Conservation (phyloP, 2,888 invertebrate genomes). For the Calameuta pallipes region DNA sequence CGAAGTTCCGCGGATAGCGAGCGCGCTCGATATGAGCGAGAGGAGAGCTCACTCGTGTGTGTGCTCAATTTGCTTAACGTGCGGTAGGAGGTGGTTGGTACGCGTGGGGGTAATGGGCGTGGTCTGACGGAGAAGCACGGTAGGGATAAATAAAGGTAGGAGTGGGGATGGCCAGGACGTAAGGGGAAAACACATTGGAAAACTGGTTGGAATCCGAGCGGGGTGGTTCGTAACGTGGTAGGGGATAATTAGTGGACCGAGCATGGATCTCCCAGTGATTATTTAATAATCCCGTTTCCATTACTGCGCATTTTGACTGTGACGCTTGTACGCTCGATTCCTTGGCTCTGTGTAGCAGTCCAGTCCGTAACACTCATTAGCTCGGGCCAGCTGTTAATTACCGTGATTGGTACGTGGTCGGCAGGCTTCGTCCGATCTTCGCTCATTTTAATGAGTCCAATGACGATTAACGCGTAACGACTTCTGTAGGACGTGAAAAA, state of each 20-base stretch:
- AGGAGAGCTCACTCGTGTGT: not conserved
- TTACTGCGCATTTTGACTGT: not conserved
- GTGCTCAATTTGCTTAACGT: not conserved
- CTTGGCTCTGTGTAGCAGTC: not conserved
- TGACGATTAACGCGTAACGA: not conserved
- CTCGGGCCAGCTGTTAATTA: too few species aligned
- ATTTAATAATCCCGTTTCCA: not conserved
- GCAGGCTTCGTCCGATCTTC: not conserved
- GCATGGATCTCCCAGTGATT: not conserved
- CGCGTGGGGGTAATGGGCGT: not conserved
- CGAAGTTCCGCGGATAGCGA: constrained; percentile 2
- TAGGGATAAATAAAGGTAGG: not conserved
- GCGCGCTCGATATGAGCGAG: not conserved
- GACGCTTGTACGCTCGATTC: not conserved
- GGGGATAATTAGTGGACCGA: not conserved
- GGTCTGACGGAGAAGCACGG: not conserved
- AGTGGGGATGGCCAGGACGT: not conserved
- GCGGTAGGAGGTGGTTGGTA: not conserved
- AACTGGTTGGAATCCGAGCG: not conserved
- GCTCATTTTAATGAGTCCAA: not conserved
- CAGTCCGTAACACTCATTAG: not conserved
- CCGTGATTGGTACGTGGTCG: not conserved
- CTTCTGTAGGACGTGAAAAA: not conserved
- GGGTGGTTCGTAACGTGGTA: not conserved
- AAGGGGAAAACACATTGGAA: not conserved